A percentile compares a stretch with the other conserved stretches of the same genome.
These are phyloP conservation scores for Petroica traversi DNA, from an alignment of 2,113 vertebrate species.

Conservation along the genomic window DNA sequence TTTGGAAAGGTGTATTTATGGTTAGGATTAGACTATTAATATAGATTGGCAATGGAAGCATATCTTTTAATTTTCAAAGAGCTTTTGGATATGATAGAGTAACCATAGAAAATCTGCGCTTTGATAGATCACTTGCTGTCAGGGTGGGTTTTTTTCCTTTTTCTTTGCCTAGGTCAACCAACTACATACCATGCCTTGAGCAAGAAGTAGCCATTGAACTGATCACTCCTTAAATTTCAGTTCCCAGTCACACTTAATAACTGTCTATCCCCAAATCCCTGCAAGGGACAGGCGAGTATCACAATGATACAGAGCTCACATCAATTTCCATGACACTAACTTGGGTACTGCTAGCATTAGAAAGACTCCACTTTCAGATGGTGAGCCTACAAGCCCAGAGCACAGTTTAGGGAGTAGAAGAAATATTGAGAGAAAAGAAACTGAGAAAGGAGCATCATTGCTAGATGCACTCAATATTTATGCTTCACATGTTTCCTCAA, in stretches of 20 bases:
- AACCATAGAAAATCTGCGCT: background rate
- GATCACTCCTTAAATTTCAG: conserved; percentile 57
- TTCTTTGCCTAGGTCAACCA: conserved; percentile 44
- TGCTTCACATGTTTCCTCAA: background rate
- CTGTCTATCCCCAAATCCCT: conserved; percentile 32
- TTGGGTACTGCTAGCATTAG: background rate
- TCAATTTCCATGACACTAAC: conserved; percentile 4
- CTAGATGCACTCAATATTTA: background rate
- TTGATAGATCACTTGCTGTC: background rate
- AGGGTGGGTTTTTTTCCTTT: conserved; percentile 20
- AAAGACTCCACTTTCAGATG: background rate
- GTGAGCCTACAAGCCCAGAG: background rate
- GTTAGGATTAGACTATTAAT: background rate
- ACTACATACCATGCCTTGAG: conserved; percentile 29
- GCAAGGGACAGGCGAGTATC: conserved; percentile 27
- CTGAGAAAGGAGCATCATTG: background rate
- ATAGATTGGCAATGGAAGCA: background rate
- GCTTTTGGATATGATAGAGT: background rate
- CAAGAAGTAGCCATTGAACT: conserved; percentile 48
- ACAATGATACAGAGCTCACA: conserved; percentile 6
- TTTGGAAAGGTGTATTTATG: background rate
- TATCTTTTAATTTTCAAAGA: background rate
- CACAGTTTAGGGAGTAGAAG: background rate
- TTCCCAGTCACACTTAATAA: conserved; percentile 65
- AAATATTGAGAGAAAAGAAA: background rate